These are phyloP conservation scores for Troides helena DNA, from an alignment of 2,888 invertebrate species.

Conservation along the genomic window DNA sequence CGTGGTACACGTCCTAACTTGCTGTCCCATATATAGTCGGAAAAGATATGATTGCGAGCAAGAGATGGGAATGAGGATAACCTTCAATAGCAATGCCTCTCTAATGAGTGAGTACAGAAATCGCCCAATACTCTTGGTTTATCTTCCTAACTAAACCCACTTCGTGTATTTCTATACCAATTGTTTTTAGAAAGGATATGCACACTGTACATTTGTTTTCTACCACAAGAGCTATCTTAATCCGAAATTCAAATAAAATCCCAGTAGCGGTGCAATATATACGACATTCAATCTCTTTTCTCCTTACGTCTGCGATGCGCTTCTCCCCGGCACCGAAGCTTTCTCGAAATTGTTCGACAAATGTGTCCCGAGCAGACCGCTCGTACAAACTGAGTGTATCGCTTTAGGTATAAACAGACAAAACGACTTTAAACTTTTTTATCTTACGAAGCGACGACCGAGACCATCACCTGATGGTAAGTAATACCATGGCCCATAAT, in stretches of 20 bases:
- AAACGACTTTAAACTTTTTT: not conserved
- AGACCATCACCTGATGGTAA: too few species aligned
- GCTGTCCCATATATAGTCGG: too few species aligned
- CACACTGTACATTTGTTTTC: not conserved
- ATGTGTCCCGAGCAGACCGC: conserved; percentile 19
- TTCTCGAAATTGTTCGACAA: conserved; percentile 23
- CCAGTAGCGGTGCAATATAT: conserved; percentile 7
- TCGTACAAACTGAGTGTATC: conserved; percentile 19
- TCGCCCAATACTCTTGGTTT: too few species aligned
- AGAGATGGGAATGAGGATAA: too few species aligned
- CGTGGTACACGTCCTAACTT: too few species aligned
- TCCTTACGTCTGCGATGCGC: conserved; percentile 1
- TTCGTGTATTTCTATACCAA: too few species aligned
- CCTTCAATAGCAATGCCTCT: too few species aligned
- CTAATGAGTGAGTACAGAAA: too few species aligned
- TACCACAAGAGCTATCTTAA: not conserved
- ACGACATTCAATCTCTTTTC: conserved; percentile 5
- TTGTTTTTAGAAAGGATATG: not conserved
- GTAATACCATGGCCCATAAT: too few species aligned
- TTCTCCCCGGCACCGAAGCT: conserved; percentile 1
- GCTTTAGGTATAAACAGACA: conserved; percentile 7
- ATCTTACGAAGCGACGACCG: too few species aligned
- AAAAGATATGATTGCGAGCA: too few species aligned
- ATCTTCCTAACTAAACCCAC: too few species aligned
- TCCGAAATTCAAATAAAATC: conserved; percentile 10